phyloP scores from a whole-genome alignment of 2,113 vertebrate genomes.

The Bos javanicus region DNA sequence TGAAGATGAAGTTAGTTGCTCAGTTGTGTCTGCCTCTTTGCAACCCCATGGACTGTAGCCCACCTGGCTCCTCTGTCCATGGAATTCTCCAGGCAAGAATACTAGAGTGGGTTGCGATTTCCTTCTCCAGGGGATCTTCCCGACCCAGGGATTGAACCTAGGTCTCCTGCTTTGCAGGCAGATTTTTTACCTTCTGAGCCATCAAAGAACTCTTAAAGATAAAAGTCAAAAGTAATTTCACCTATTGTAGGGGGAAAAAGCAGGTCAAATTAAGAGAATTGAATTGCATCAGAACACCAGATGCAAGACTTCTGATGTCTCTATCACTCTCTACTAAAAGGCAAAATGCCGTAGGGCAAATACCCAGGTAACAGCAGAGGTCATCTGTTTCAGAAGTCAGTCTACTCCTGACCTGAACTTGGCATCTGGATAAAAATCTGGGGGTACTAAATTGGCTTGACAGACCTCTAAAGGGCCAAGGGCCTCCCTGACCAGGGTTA shows the following conservation, averaged over 20 bases:
- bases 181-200: background rate
- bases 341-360: background rate
- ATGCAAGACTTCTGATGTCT: background rate
- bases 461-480: background rate
- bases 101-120: background rate
- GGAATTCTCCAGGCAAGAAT: background rate
- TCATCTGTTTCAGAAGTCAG: background rate
- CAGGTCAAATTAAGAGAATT: background rate
- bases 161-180: background rate
- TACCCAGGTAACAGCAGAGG: background rate
- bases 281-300: background rate
- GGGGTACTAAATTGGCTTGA: background rate
- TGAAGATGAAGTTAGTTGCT: background rate
- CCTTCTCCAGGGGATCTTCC: background rate
- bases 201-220: background rate
- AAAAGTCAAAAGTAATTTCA: background rate
- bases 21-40: background rate
- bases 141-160: background rate
- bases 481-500: background rate
- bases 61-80: background rate
- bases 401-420: background rate
- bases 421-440: background rate
- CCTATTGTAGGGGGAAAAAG: background rate
- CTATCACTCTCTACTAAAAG: background rate
- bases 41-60: background rate